These are phyloP conservation scores for Ailurus styani DNA, from an alignment of 2,113 vertebrate genomes.

Conservation along the genomic window DNA sequence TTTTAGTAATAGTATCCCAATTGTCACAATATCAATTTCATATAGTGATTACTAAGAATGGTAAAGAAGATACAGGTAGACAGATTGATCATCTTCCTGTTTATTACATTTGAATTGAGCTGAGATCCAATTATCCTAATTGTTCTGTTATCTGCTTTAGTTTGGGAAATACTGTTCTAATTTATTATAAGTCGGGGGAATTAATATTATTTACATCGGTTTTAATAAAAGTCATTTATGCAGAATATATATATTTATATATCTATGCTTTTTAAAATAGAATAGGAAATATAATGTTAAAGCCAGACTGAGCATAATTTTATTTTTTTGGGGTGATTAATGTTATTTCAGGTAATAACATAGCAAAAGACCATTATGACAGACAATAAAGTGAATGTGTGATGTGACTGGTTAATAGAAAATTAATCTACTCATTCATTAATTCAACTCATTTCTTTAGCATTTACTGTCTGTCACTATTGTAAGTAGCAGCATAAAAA, in stretches of 20 bases:
- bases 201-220: not conserved
- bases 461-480: not conserved
- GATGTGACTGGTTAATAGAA: not conserved
- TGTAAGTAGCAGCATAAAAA: not conserved
- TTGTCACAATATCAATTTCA: not conserved
- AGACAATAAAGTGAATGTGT: not conserved
- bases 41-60: not conserved
- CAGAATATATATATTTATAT: not conserved
- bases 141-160: not conserved
- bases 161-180: not conserved
- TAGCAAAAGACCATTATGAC: not conserved
- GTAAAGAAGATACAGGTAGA: not conserved
- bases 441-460: not conserved
- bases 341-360: not conserved
- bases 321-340: not conserved
- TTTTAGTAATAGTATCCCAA: not conserved
- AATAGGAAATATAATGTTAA: not conserved
- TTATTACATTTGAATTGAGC: not conserved
- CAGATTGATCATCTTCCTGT: not conserved
- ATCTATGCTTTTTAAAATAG: not conserved
- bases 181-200: not conserved
- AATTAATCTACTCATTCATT: not conserved
- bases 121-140: not conserved
- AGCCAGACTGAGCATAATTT: not conserved
- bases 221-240: not conserved